These are phyloP conservation scores for Rhincodon typus DNA, from an alignment of 2,797 vertebrate species.

Conservation along the genomic window DNA sequence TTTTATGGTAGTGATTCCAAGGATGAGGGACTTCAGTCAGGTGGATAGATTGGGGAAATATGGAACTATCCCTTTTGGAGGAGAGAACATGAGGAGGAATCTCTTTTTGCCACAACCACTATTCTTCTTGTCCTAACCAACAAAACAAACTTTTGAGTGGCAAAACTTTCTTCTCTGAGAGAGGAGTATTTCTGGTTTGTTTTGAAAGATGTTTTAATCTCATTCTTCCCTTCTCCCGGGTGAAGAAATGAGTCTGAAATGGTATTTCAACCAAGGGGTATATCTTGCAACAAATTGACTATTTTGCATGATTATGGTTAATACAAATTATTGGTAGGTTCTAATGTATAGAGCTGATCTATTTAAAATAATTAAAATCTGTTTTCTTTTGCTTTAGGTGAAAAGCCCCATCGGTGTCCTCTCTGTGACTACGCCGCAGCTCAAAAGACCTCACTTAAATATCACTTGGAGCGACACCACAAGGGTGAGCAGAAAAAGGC, in stretches of 20 bases:
- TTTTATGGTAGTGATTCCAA: background rate
- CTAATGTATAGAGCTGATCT: background rate
- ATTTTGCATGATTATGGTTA: background rate
- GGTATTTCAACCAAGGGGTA: background rate
- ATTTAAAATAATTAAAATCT: background rate
- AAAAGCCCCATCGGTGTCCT: slow-evolving; percentile 93
- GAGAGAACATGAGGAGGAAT: background rate
- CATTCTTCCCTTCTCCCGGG: background rate
- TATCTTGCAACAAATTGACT: background rate
- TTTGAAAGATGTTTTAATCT: background rate
- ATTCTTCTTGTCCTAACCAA: background rate
- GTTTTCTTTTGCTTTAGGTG: slow-evolving; percentile 63
- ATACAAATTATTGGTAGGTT: background rate
- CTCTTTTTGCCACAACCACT: background rate
- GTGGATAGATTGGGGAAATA: background rate
- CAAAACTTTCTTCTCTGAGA: background rate
- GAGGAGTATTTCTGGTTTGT: background rate
- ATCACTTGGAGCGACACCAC: slow-evolving; percentile 89
- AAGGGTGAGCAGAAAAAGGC: slow-evolving; percentile 70
- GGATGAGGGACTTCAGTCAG: too few relatives aligned
- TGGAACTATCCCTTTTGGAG: background rate
- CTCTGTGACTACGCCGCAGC: slow-evolving; percentile 93
- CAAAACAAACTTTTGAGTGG: background rate
- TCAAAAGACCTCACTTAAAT: slow-evolving; percentile 92
- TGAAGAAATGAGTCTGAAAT: background rate